Conservation (phyloP, 1,140 invertebrate species). For the Neodiprion virginianus region DNA sequence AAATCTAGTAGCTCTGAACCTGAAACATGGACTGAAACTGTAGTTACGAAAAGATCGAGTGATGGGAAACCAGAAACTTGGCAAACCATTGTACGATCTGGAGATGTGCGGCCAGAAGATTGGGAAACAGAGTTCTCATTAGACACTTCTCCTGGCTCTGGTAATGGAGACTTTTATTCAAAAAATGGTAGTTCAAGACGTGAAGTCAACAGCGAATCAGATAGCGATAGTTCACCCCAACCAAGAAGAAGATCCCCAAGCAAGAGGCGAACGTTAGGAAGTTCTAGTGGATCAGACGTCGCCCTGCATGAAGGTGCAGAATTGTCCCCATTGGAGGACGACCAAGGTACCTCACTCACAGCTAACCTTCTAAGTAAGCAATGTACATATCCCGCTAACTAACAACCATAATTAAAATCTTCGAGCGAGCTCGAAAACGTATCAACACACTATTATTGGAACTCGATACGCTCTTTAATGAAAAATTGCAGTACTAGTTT, state of each 20-base stretch:
- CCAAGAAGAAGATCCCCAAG: slow-evolving; percentile 50
- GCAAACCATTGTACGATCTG: slow-evolving; percentile 29
- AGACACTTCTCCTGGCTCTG: slow-evolving; percentile 54
- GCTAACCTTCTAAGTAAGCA: slow-evolving; percentile 62
- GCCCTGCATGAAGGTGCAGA: slow-evolving; percentile 68
- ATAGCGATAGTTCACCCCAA: slow-evolving; percentile 52
- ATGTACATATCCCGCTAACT: slow-evolving; percentile 58
- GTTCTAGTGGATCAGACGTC: slow-evolving; percentile 70
- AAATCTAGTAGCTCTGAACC: slow-evolving; percentile 21
- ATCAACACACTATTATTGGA: too few relatives aligned
- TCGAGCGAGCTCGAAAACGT: neutral
- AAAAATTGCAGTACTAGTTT: too few relatives aligned
- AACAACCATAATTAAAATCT: neutral
- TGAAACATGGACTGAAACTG: slow-evolving; percentile 26
- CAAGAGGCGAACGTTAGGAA: slow-evolving; percentile 63
- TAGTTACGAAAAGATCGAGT: slow-evolving; percentile 24
- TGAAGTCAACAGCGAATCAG: slow-evolving; percentile 54
- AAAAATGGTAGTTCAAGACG: slow-evolving; percentile 47
- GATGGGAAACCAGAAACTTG: slow-evolving; percentile 40
- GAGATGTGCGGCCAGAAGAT: slow-evolving; percentile 34
- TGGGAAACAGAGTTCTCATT: slow-evolving; percentile 55
- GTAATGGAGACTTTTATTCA: slow-evolving; percentile 44
- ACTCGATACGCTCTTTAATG: too few relatives aligned
- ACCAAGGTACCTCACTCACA: slow-evolving; percentile 61
- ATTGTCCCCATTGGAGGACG: slow-evolving; percentile 61